phyloP scores from a whole-genome alignment of 2,797 vertebrate genomes.

The Zonotrichia albicollis region DNA sequence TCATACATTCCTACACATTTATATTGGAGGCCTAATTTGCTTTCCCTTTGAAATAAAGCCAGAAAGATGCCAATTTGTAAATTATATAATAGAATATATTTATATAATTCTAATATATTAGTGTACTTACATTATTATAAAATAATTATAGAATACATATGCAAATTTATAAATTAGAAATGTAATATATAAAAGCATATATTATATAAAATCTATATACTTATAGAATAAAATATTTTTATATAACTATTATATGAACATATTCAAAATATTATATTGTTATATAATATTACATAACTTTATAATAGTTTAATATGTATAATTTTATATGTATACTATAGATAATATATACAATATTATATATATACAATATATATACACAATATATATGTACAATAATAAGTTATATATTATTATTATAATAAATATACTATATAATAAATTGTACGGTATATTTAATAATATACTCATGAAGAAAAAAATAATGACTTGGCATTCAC shows the following conservation, averaged over 20 bases:
- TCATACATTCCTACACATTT: neutral
- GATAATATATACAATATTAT: no score
- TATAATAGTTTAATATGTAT: no score
- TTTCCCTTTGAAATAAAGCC: neutral
- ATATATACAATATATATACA: no score
- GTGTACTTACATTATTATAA: neutral
- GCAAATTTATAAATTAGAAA: neutral
- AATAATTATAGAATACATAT: neutral
- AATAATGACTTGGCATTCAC: neutral
- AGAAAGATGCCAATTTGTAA: conserved; percentile 37
- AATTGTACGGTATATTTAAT: neutral
- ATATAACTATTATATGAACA: neutral
- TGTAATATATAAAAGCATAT: neutral
- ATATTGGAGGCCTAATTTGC: neutral
- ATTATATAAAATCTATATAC: no score
- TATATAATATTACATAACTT: no score
- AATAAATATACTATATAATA: no score
- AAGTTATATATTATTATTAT: no score
- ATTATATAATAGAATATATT: neutral
- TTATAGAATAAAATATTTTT: neutral
- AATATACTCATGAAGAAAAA: conserved; percentile 15
- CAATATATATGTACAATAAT: no score
- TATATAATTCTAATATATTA: neutral
- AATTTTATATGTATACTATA: no score
- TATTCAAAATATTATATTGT: neutral